Base-by-base conservation (phyloP, 1,140 invertebrate species). In the Radopholus similis region DNA sequence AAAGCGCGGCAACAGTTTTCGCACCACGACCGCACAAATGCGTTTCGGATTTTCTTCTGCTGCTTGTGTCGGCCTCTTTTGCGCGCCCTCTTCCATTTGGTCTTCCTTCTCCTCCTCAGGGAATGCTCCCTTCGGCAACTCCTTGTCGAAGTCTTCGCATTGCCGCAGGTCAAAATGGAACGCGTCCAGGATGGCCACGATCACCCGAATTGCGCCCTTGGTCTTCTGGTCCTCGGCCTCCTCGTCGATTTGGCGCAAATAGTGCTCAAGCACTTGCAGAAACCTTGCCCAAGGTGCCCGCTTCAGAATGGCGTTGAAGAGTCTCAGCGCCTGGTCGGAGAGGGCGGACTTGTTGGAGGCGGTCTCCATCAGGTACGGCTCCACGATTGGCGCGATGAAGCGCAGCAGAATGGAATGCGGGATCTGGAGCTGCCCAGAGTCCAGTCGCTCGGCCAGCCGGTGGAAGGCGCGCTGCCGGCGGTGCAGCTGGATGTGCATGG, bases 151-250 rank as follows among this genome's bases (percentile, higher is more conserved):
- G 71, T 35, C 75, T 15, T 47, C 37, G 11, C 63, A 34, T 13
- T 69, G 56, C 3, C 47, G 23, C 32, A 95, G 83, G 86, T 95
- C 90, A 84, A 90, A 97, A 84, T 97, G 93, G 80, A 96, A 97
- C 1, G 89, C 88, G 83, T 95, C 90, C 32, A 97, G 84, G 59
- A 97, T 89, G 1, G 87, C 87, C 0, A 92, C 88, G 18, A 94
- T 84, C 42, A 95, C 87, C 51, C 68, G 84, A 89, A 79, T 90
- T 92, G 76, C 94, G 91, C 83, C 89, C 88, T 15, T 90, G 88
- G 0, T 88, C 72, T 4, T 87, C 87, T 40, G 85, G 70, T 95
- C 83, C 83, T 90, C 89, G 30, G 4, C 47, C 8, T n/a, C n/a
- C 30, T 9, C 30, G 23, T 86, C 85, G 1, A 97, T 84, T 83